Conservation (phyloP, 2,113 vertebrate species). For the Heptranchias perlo region DNA sequence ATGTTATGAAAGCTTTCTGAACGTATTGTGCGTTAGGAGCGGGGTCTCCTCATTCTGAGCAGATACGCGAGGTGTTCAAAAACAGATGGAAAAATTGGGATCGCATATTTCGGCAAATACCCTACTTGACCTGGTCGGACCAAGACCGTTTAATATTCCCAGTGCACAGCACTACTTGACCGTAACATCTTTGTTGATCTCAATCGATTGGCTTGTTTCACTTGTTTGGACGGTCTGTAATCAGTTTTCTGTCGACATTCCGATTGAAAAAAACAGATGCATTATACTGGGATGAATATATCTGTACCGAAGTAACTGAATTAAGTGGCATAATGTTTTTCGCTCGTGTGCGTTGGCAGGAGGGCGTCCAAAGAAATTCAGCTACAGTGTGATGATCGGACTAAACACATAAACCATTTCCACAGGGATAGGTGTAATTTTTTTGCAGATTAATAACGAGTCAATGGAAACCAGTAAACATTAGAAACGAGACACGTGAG, state of each 20-base stretch:
- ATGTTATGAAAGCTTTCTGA: not conserved
- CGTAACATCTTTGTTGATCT: not conserved
- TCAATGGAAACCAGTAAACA: not conserved
- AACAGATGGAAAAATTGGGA: not conserved
- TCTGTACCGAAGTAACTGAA: not conserved
- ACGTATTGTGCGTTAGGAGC: not conserved
- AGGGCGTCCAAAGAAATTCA: not conserved
- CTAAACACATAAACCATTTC: not conserved
- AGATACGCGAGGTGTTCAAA: not conserved
- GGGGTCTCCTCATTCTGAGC: not conserved
- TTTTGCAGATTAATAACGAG: not conserved
- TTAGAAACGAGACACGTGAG: not conserved
- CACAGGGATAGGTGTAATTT: not conserved
- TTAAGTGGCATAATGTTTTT: not conserved
- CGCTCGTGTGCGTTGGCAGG: not conserved
- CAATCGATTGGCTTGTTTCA: not conserved
- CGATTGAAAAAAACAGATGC: not conserved
- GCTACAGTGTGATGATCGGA: not conserved
- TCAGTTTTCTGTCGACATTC: conserved; percentile 5
- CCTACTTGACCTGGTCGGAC: not conserved
- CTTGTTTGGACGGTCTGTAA: not conserved
- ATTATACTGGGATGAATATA: no score
- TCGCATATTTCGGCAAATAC: not conserved
- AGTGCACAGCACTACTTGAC: not conserved
- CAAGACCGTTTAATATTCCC: not conserved